These are phyloP conservation scores for Bombus waltoni DNA, from an alignment of 1,140 invertebrate genomes.

Conservation along the genomic window DNA sequence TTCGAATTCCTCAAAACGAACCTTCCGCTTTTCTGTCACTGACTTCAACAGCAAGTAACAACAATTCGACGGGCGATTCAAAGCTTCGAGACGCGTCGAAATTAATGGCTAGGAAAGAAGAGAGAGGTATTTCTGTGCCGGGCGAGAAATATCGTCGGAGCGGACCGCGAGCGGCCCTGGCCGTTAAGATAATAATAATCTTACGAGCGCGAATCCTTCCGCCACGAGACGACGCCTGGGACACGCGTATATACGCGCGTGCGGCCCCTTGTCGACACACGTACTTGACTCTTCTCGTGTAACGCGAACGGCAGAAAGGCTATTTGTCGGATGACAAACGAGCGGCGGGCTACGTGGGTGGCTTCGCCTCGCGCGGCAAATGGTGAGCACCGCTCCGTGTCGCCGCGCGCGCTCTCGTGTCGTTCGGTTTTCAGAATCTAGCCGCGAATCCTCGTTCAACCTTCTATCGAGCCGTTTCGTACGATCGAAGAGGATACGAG, in stretches of 20 bases:
- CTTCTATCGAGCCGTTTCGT: background rate
- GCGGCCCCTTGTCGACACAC: conserved; percentile 57
- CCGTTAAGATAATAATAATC: conserved; percentile 72
- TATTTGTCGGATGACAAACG: conserved; percentile 83
- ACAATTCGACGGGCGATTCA: background rate
- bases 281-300: conserved; percentile 62
- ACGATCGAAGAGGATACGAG: background rate
- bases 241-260: conserved; percentile 48
- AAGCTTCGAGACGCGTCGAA: background rate
- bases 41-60: background rate
- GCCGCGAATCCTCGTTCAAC: conserved; percentile 41
- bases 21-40: too few relatives aligned
- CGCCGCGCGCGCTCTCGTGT: conserved; percentile 77
- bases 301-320: conserved; percentile 68
- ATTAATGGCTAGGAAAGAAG: conserved; percentile 36
- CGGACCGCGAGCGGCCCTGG: conserved; percentile 22
- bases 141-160: conserved; percentile 30
- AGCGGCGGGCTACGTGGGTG: conserved; percentile 82
- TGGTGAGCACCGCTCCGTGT: conserved; percentile 82
- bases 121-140: conserved; percentile 42
- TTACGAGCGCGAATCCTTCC: conserved; percentile 44
- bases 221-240: conserved; percentile 31
- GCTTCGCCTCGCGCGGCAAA: conserved; percentile 80
- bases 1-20: background rate
- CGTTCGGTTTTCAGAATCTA: conserved; percentile 74